Base-by-base conservation (phyloP, 2,888 invertebrate species). In the Malthinus seriepunctatus region DNA sequence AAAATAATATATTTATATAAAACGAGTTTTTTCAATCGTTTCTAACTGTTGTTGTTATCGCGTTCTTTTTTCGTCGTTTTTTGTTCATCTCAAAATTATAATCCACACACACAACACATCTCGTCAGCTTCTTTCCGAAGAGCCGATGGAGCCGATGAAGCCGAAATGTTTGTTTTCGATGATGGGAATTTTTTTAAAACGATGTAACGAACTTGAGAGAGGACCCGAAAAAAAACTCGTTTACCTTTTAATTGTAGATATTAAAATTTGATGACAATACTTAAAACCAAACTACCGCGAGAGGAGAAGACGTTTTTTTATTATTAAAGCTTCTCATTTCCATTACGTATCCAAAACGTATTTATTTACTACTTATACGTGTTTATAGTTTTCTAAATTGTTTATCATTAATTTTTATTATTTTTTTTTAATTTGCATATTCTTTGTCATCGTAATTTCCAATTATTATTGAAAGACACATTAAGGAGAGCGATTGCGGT, bases 171-270 rank as follows among this genome's bases (percentile, higher is more conserved):
- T 45, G 33, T 37, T 47, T 54, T 48, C 54, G 54, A 54, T 46
- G 54, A 54, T 54, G 54, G 54, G 54, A 54, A 54, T 54, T 54
- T 54, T 54, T 47, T 33, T 11, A 42, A 48, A 46, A n/a, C n/a
- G 46, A 47, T 54, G 54, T 54, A 54, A 46, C 54, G 38, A 54
- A 54, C 46, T 54, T 54, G 47, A 51, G 42, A 51, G 42, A 42
- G 39, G 42, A 42, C 12, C 54, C 37, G 47, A 46, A 46, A 54
- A 53, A 54, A 42, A 46, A 54, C 54, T 46, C 38, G 54, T 48
- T 46, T 48, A 54, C 54, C 54, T 54, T 54, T 46, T 54, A 38
- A 54, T 48, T 44, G 38, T 32, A 37, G 47, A 39, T 47, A 32
- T 47, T 54, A 54, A 54, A 47, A 47, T 45, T 48, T 54, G 14